phyloP scores from a whole-genome alignment of 2,888 invertebrate genomes.

The Pammene fasciana region DNA sequence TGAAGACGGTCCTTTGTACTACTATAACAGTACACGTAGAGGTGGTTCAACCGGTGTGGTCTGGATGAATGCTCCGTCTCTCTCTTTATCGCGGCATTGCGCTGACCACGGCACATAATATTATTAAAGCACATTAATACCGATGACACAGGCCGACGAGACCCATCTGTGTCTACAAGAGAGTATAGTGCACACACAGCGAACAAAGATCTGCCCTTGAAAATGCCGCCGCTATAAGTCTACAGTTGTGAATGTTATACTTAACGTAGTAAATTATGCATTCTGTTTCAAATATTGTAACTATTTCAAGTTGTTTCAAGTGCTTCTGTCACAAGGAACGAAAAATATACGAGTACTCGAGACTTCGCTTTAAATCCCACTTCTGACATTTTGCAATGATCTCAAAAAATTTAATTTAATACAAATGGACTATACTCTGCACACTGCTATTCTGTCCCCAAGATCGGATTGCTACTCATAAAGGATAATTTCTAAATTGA shows the following conservation, averaged over 20 bases:
- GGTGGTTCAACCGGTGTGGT: conserved; percentile 71
- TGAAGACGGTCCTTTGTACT: conserved; percentile 39
- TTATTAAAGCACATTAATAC: conserved; percentile 79
- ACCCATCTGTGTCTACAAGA: conserved; percentile 80
- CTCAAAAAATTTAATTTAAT: too few relatives aligned
- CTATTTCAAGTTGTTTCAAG: conserved; percentile 52
- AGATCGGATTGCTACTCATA: too few relatives aligned
- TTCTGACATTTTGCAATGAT: not conserved
- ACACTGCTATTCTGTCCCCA: too few relatives aligned
- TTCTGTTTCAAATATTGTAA: conserved; percentile 55
- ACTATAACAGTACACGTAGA: conserved; percentile 33
- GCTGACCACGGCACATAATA: conserved; percentile 75
- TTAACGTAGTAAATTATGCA: conserved; percentile 56
- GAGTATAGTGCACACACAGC: conserved; percentile 69
- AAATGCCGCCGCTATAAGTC: conserved; percentile 57
- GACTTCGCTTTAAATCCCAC: not conserved
- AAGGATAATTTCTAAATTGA: too few relatives aligned
- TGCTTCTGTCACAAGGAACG: conserved; percentile 38
- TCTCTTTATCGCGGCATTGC: conserved; percentile 71
- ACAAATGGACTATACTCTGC: too few relatives aligned
- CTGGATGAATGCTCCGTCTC: conserved; percentile 66
- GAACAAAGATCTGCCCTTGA: conserved; percentile 78
- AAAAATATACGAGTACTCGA: conserved; percentile 13
- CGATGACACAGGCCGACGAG: conserved; percentile 80
- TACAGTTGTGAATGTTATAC: conserved; percentile 47